phyloP scores from a whole-genome alignment of 2,888 invertebrate genomes.

The Epinotia brunnichana region DNA sequence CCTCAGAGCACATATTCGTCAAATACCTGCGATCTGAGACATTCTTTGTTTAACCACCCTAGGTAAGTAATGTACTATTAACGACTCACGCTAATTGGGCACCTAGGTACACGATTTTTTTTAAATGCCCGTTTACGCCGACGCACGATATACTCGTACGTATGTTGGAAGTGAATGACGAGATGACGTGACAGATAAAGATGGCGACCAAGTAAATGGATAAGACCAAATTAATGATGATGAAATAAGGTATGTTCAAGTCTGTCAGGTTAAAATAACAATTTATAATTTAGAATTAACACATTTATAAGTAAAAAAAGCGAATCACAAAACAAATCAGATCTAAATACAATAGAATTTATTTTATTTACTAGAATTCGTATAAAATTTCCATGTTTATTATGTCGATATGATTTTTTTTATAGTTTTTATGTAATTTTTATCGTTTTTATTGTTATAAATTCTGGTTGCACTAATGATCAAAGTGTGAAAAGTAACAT shows the following conservation, averaged over 20 bases:
- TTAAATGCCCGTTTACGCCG: too few species aligned
- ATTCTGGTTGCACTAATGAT: conserved; percentile 6
- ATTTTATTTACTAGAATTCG: conserved; percentile 43
- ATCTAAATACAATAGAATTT: conserved; percentile 48
- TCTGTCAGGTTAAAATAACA: conserved; percentile 35
- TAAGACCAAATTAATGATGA: too few species aligned
- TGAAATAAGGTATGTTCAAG: neutral
- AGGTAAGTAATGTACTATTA: too few species aligned
- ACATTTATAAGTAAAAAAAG: conserved; percentile 37
- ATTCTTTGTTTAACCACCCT: too few species aligned
- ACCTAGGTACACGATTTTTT: too few species aligned
- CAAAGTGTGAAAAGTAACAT: neutral
- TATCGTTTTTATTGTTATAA: conserved; percentile 5
- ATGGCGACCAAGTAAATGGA: too few species aligned
- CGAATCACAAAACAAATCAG: conserved; percentile 42
- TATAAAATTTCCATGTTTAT: conserved; percentile 36
- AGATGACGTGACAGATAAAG: too few species aligned
- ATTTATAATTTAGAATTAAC: conserved; percentile 36
- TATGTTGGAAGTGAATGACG: too few species aligned
- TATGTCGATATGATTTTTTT: conserved; percentile 23
- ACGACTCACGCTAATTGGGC: too few species aligned
- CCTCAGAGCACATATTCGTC: too few species aligned
- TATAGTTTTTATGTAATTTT: conserved; percentile 12
- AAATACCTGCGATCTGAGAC: too few species aligned
- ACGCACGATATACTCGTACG: too few species aligned